A percentile compares a stretch with the other conserved stretches of the same genome.
phyloP scores from a whole-genome alignment of 2,888 invertebrate genomes.

The Pachliopta kotzebuea region DNA sequence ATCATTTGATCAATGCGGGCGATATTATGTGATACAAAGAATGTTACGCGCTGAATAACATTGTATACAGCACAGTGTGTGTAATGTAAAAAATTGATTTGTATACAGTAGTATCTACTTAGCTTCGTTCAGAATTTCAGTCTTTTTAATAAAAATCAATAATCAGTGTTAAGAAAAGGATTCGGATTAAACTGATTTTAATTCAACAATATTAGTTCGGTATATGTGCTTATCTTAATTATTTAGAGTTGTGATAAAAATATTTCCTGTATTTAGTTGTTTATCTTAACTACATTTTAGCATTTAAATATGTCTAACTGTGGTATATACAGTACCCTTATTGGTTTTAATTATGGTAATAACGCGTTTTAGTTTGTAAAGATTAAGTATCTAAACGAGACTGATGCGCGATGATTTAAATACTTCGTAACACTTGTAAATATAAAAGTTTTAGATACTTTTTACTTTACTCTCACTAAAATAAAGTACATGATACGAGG shows the following conservation, averaged over 20 bases:
- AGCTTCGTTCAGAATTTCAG: too few species aligned
- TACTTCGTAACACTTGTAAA: too few species aligned
- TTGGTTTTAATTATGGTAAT: too few species aligned
- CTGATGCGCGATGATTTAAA: too few species aligned
- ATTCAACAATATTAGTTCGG: background rate
- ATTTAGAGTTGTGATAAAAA: background rate
- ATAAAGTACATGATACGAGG: too few species aligned
- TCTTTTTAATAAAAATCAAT: too few species aligned
- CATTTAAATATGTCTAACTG: background rate
- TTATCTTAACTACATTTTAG: background rate
- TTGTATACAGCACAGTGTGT: background rate
- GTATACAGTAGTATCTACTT: background rate
- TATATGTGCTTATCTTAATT: background rate
- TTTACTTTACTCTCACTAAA: too few species aligned
- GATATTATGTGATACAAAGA: conserved; percentile 11
- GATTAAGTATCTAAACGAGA: too few species aligned
- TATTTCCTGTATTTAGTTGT: background rate
- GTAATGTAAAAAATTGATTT: background rate
- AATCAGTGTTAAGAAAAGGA: too few species aligned
- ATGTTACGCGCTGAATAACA: conserved; percentile 9
- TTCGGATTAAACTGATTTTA: background rate
- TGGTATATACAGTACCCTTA: too few species aligned
- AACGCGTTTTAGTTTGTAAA: too few species aligned
- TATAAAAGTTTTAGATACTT: too few species aligned
- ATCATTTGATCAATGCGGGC: conserved; percentile 27